Base-by-base conservation (phyloP, 2,113 vertebrate species). In the Phaethon lepturus region DNA sequence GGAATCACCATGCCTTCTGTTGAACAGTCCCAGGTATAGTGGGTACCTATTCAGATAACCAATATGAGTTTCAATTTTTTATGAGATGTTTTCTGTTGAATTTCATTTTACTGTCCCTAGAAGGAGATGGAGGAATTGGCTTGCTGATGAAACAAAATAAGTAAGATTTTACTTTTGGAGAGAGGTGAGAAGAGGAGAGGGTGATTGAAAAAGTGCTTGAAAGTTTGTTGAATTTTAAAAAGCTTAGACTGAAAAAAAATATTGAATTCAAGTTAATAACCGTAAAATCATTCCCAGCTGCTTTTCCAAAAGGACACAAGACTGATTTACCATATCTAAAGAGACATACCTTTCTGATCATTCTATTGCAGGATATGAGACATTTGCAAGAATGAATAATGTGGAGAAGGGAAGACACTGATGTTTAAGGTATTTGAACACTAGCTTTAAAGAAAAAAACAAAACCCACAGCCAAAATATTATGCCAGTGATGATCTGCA, bases 251-350 rank as follows among this genome's bases (percentile, higher is more conserved):
- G 11, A 49, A 77, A 76, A 62, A 64, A 89, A 73, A 67, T 14
- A 52, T 1, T 77, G 42, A 92, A 64, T 86, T 91, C 33, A 60
- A 95, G 40, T 80, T 93, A 93, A 95, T 72, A 92, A 84, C 81
- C n/a, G 35, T 68, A 86, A 94, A 92, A 88, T 87, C 66, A 81
- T 81, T 91, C 86, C 72, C 71, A 78, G 59, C 42, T 45, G 69
- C 76, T 86, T 91, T 88, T 95, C 73, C 89, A 76, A 85, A 82
- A 91, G 60, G 73, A 84, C 42, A 24, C 26, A 64, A 71, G 73
- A 91, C 40, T 91, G 83, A 95, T 89, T 95, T 93, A 93, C 66
- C 83, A 68, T 82, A 82, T 85, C 94, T 95, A 73, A 93, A 93
- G 80, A 95, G 69, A 72, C 64, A 49, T 92, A 72, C 59, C 38